Evolutionary conservation across 2,113 vertebrate genomes (phyloP).

Genomic region (Tachuris rubrigastra): DNA sequence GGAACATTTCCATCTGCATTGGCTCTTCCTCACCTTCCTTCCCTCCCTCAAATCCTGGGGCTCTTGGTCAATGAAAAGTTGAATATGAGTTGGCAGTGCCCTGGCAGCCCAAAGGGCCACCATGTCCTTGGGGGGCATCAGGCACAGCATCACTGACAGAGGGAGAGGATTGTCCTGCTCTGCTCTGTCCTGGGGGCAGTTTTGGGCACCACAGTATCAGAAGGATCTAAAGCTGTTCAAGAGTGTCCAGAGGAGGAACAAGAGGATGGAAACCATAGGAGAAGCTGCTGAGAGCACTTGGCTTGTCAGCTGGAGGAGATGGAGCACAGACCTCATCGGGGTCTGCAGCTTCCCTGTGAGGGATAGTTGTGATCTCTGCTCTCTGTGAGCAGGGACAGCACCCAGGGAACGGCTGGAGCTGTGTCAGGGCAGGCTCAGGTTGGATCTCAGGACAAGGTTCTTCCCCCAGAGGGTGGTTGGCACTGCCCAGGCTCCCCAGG

Average conservation of each 20-base stretch:
- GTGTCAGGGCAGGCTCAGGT: accelerated
- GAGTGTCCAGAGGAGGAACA: background rate
- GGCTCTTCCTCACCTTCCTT: background rate
- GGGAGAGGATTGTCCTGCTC: background rate
- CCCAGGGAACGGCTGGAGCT: background rate
- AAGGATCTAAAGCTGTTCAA: background rate
- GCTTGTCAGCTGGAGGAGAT: background rate
- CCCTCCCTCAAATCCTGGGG: background rate
- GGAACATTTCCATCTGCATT: background rate
- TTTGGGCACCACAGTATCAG: background rate
- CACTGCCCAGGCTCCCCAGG: background rate
- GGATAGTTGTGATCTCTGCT: background rate
- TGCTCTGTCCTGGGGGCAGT: background rate
- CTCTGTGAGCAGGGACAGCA: background rate
- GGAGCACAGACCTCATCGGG: background rate
- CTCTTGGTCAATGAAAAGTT: background rate
- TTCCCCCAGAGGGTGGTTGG: background rate
- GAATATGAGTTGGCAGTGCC: background rate
- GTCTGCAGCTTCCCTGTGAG: background rate
- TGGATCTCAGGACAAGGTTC: background rate
- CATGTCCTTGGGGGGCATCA: background rate
- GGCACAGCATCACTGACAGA: background rate
- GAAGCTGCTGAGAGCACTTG: background rate
- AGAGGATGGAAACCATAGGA: background rate
- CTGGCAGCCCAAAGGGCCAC: background rate